These are phyloP conservation scores for Emys orbicularis DNA, from an alignment of 2,797 vertebrate genomes.

Conservation along the genomic window DNA sequence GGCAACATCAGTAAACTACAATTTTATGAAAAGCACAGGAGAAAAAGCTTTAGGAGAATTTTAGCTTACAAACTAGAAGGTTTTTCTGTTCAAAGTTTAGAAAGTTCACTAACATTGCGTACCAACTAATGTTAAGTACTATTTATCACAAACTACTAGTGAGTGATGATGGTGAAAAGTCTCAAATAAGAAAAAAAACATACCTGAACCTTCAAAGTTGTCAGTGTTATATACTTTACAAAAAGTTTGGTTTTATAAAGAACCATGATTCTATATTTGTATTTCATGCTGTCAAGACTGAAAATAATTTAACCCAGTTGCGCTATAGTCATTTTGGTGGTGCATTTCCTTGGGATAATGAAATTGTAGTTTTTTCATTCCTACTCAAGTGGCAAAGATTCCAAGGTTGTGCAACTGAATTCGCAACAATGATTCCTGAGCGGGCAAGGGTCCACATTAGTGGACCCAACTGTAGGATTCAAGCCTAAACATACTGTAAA, in stretches of 20 bases:
- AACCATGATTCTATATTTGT: background rate
- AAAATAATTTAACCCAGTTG: slow-evolving; percentile 4
- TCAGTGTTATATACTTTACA: background rate
- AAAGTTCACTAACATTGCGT: background rate
- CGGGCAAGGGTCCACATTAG: background rate
- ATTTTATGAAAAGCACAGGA: background rate
- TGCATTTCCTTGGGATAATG: background rate
- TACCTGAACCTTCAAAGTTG: background rate
- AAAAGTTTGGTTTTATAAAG: background rate
- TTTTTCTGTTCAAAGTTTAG: background rate
- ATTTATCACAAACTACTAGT: background rate
- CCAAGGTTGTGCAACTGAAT: background rate
- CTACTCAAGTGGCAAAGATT: background rate
- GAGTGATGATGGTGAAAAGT: background rate
- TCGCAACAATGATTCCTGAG: background rate
- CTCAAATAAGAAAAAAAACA: background rate
- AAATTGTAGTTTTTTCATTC: background rate
- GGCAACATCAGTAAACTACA: background rate
- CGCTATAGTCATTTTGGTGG: background rate
- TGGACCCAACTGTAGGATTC: background rate
- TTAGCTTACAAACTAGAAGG: background rate
- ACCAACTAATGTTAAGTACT: background rate
- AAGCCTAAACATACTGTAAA: background rate
- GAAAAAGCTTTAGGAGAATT: background rate
- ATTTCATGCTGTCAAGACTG: background rate